These are phyloP conservation scores for Siniperca chuatsi DNA, from an alignment of 2,113 vertebrate species.

Conservation along the genomic window DNA sequence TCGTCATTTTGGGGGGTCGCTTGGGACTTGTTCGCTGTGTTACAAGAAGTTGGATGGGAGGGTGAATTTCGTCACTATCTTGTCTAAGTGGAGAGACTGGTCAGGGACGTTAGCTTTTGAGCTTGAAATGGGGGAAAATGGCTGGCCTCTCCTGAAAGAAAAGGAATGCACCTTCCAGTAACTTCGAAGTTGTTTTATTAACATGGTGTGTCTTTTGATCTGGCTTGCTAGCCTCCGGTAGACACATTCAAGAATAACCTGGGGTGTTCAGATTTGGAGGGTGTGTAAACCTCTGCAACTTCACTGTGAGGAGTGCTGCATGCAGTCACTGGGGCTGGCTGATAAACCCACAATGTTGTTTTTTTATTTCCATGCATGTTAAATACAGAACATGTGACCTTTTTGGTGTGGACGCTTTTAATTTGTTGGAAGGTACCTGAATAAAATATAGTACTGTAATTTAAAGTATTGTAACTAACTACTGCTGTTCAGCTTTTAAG, in stretches of 20 bases:
- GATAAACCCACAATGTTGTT: background rate
- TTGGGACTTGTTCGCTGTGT: background rate
- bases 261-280: background rate
- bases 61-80: background rate
- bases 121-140: background rate
- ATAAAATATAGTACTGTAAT: background rate
- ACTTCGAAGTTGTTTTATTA: background rate
- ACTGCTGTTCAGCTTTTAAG: background rate
- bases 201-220: background rate
- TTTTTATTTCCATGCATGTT: background rate
- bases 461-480: background rate
- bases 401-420: background rate
- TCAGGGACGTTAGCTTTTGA: background rate
- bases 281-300: background rate
- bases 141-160: background rate
- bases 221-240: background rate
- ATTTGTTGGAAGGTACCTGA: background rate
- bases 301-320: background rate
- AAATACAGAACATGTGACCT: background rate
- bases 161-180: background rate
- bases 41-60: background rate
- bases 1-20: background rate
- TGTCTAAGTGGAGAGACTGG: background rate
- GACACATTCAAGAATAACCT: background rate
- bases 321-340: background rate